These are phyloP conservation scores for Stigmatopora argus DNA, from an alignment of 2,113 vertebrate genomes.

Conservation along the genomic window DNA sequence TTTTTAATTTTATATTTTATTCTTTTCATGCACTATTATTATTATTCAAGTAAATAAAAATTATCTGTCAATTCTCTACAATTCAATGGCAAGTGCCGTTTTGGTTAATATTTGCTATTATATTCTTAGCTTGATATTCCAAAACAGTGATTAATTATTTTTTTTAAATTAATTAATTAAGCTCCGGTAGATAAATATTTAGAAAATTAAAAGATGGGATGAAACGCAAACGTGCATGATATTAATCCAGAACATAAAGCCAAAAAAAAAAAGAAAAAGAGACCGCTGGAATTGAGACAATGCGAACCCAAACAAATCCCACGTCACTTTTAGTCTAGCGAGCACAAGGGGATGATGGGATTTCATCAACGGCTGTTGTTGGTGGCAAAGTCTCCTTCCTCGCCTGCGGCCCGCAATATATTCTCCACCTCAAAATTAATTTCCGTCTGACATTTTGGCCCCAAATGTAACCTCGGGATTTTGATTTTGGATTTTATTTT, in stretches of 20 bases:
- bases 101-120: too few species aligned
- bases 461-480: conserved; percentile 35
- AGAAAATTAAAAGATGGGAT: neutral
- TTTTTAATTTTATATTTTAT: too few species aligned
- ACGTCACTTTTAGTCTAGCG: conserved; percentile 15
- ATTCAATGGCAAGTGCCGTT: too few species aligned
- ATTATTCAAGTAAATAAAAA: too few species aligned
- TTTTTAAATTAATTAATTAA: neutral
- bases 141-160: too few species aligned
- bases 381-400: conserved; percentile 47
- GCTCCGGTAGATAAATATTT: neutral
- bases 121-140: too few species aligned
- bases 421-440: conserved; percentile 44
- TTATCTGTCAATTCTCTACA: too few species aligned
- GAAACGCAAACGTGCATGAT: neutral
- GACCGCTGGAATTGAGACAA: neutral
- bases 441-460: conserved; percentile 35
- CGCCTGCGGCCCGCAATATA: conserved; percentile 45
- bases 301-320: conserved; percentile 8
- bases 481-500: conserved; percentile 24
- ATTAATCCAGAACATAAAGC: neutral
- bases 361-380: conserved; percentile 47
- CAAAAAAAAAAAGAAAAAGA: neutral
- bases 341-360: conserved; percentile 46
- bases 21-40: too few species aligned